Conservation (phyloP, 2,797 vertebrate genomes). For the Anguilla pacifica region DNA sequence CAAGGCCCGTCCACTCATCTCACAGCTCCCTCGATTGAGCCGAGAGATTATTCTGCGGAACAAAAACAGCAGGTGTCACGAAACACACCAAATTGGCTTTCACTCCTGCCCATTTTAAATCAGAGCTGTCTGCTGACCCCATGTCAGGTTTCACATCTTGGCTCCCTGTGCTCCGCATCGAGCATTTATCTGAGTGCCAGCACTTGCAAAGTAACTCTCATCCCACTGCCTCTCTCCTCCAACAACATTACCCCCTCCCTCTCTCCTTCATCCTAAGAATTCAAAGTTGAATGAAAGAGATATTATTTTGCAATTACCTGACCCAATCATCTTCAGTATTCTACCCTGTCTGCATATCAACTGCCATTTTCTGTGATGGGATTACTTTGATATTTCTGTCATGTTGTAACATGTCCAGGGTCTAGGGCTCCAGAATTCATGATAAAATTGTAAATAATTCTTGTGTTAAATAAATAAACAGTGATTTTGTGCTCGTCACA, state of each 20-base stretch:
- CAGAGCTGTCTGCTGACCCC: background rate
- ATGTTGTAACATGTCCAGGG: background rate
- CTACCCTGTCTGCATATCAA: background rate
- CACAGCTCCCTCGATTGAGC: background rate
- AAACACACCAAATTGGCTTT: conserved; percentile 19
- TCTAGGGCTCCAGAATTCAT: background rate
- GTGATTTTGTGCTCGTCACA: background rate
- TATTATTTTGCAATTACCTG: background rate
- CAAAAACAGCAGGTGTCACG: conserved; percentile 24
- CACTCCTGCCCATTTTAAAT: background rate
- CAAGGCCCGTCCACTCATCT: background rate
- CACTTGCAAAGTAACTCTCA: background rate
- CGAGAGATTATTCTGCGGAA: background rate
- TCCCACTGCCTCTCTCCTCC: background rate
- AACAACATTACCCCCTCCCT: background rate
- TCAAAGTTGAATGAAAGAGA: background rate
- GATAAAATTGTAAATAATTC: background rate
- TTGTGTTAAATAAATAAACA: background rate
- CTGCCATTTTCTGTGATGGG: background rate
- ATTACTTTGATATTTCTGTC: background rate
- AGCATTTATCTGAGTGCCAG: background rate
- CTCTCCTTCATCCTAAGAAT: background rate
- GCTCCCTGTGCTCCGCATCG: background rate
- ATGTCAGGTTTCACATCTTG: background rate
- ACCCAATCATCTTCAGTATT: background rate